Evolutionary conservation across 2,113 vertebrate genomes (phyloP).

Genomic region (Microtus richardsoni): DNA sequence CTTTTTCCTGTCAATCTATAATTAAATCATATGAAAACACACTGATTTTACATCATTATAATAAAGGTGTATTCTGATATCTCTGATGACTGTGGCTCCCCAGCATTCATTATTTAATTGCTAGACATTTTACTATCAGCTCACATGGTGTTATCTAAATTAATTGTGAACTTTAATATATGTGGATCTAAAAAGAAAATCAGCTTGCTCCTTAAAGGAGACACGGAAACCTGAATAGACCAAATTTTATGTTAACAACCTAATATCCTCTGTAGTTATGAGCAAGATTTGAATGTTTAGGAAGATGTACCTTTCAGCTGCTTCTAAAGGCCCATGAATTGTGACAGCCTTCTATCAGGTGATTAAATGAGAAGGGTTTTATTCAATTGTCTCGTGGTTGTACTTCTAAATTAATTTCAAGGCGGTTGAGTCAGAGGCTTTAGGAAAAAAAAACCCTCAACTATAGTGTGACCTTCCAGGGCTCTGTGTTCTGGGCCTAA

Average conservation of each 20-base stretch:
- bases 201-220: constrained; percentile 72
- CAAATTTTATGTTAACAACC: constrained; percentile 79
- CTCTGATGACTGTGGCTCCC: constrained; percentile 84
- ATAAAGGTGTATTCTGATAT: constrained; percentile 83
- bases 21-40: constrained; percentile 88
- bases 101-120: constrained; percentile 82
- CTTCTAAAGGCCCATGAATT: constrained; percentile 71
- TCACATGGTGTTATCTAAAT: constrained; percentile 86
- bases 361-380: constrained; percentile 43
- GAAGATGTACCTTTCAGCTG: constrained; percentile 56
- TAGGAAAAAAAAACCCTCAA: constrained; percentile 6
- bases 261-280: constrained; percentile 77
- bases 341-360: constrained; percentile 7
- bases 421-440: neutral
- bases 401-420: constrained; percentile 71
- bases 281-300: constrained; percentile 72
- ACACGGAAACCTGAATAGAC: constrained; percentile 65
- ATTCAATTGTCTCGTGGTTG: constrained; percentile 37
- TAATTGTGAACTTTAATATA: constrained; percentile 86
- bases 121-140: constrained; percentile 77
- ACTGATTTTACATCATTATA: constrained; percentile 86
- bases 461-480: neutral
- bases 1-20: constrained; percentile 87
- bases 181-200: constrained; percentile 84
- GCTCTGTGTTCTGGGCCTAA: neutral